Conservation (phyloP, 2,113 vertebrate genomes). For the Protobothrops flavoviridis region DNA sequence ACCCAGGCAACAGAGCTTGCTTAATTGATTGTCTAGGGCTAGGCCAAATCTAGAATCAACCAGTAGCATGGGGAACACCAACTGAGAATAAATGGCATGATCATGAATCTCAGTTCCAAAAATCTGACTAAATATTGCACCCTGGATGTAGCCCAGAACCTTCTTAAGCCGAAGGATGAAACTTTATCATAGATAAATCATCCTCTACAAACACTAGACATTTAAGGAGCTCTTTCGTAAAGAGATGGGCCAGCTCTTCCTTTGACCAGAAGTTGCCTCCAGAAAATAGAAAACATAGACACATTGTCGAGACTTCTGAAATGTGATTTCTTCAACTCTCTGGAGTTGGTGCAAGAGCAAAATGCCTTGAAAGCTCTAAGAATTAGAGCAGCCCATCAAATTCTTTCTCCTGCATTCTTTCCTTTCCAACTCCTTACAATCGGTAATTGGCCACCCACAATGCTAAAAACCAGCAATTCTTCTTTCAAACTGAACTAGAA, state of each 20-base stretch:
- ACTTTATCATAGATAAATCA: neutral
- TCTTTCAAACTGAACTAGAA: neutral
- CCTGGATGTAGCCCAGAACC: neutral
- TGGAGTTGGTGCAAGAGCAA: neutral
- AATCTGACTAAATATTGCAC: too few relatives aligned
- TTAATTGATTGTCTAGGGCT: neutral
- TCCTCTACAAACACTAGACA: too few relatives aligned
- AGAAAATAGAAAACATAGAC: neutral
- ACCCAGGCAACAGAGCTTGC: neutral
- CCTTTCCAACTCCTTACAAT: neutral
- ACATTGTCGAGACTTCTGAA: neutral
- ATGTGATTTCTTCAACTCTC: neutral
- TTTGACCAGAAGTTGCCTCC: neutral
- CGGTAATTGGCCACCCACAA: neutral
- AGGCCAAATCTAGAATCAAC: neutral
- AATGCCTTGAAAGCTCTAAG: neutral
- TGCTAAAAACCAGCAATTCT: neutral
- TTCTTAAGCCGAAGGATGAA: neutral
- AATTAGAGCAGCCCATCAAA: neutral
- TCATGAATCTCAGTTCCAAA: neutral
- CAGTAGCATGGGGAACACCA: neutral
- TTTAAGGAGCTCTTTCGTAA: neutral
- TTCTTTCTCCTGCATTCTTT: neutral
- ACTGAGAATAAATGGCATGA: neutral
- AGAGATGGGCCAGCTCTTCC: neutral